Evolutionary conservation across 2,113 vertebrate genomes (phyloP).

Genomic region (Narcine bancroftii): DNA sequence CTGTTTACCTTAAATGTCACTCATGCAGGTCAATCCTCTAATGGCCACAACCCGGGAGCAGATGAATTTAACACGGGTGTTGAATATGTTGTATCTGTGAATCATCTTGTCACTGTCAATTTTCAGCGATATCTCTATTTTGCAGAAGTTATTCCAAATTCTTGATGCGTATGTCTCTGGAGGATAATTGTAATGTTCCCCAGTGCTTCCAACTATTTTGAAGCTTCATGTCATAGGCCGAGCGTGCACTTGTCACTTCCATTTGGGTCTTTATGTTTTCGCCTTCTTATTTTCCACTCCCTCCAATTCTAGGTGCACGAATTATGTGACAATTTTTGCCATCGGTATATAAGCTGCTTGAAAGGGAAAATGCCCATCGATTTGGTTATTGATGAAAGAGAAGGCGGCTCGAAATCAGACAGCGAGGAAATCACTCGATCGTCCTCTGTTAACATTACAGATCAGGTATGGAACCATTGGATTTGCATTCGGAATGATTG

Average conservation of each 20-base stretch:
- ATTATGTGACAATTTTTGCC: conserved; percentile 99
- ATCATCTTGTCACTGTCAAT: conserved; percentile 97
- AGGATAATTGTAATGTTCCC: conserved; percentile 56
- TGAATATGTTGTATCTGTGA: conserved; percentile 85
- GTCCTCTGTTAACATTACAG: conserved; percentile 79
- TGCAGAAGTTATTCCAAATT: conserved; percentile 71
- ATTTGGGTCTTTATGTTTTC: conserved; percentile 56
- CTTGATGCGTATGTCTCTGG: conserved; percentile 61
- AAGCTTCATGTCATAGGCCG: conserved; percentile 61
- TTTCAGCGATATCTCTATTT: conserved; percentile 97
- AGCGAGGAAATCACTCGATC: conserved; percentile 95
- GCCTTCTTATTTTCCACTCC: not conserved
- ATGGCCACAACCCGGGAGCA: conserved; percentile 80
- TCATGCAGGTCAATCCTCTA: conserved; percentile 74
- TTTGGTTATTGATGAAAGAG: conserved; percentile 98
- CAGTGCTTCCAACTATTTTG: conserved; percentile 61
- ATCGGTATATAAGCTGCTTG: conserved; percentile 99
- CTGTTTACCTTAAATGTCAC: conserved; percentile 91
- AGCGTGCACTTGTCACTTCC: conserved; percentile 67
- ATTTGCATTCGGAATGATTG: conserved; percentile 74
- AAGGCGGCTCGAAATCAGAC: conserved; percentile 97
- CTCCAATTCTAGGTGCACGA: conserved; percentile 80
- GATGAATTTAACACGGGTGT: conserved; percentile 93
- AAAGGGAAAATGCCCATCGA: conserved; percentile 99
- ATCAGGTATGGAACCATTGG: conserved; percentile 73